phyloP scores from a whole-genome alignment of 2,888 invertebrate genomes.

The Sphaerophoria rueppellii region DNA sequence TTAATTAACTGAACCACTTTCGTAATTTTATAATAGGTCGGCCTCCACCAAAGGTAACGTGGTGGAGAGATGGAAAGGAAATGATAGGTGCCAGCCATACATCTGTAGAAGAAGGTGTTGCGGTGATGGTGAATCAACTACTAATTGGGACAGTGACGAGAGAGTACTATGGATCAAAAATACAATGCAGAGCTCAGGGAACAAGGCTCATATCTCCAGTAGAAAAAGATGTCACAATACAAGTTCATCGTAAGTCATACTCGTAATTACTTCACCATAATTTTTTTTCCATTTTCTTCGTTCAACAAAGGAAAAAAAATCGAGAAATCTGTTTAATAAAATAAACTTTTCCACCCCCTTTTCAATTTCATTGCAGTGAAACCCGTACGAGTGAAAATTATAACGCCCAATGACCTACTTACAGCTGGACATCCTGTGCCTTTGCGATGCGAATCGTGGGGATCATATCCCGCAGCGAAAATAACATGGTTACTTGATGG shows the following conservation, averaged over 20 bases:
- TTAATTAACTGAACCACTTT: conserved; percentile 7
- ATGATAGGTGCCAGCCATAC: conserved; percentile 88
- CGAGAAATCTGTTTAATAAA: conserved; percentile 20
- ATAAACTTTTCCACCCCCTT: conserved; percentile 11
- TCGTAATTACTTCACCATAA: conserved; percentile 24
- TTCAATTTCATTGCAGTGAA: conserved; percentile 85
- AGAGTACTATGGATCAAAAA: conserved; percentile 87
- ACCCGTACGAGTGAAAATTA: conserved; percentile 89
- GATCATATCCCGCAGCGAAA: conserved; percentile 92
- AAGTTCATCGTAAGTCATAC: conserved; percentile 86
- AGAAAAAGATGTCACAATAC: conserved; percentile 88
- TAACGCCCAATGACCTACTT: conserved; percentile 87
- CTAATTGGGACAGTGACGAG: conserved; percentile 88
- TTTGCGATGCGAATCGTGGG: conserved; percentile 90
- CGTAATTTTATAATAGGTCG: conserved; percentile 84
- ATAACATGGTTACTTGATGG: conserved; percentile 91
- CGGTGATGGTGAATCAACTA: conserved; percentile 88
- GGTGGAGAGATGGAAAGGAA: conserved; percentile 91
- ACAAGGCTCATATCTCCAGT: conserved; percentile 88
- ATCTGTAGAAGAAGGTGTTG: conserved; percentile 85
- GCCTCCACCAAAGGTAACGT: conserved; percentile 90
- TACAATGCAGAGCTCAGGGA: conserved; percentile 91
- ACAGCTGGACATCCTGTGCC: conserved; percentile 89
- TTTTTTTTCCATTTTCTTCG: background rate
- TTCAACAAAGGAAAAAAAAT: conserved; percentile 14